Evolutionary conservation across 2,113 vertebrate species (phyloP).

Genomic region (Tachysurus fulvidraco): DNA sequence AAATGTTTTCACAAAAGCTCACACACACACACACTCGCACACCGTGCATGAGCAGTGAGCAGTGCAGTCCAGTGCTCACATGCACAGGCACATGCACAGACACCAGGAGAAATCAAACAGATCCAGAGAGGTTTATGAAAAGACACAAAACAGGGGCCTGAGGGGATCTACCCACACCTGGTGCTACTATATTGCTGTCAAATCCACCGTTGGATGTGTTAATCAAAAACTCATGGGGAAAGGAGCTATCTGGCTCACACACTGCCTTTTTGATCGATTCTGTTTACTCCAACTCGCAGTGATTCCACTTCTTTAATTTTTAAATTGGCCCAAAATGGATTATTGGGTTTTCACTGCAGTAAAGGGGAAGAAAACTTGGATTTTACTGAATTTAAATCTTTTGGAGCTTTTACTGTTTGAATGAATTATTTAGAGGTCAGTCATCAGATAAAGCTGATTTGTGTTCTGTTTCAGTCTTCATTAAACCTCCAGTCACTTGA

Average conservation of each 20-base stretch:
- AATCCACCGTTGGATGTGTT: slow-evolving; percentile 72
- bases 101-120: slow-evolving; percentile 58
- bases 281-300: slow-evolving; percentile 67
- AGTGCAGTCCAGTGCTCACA: slow-evolving; percentile 10
- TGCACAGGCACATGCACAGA: slow-evolving; percentile 47
- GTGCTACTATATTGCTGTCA: slow-evolving; percentile 71
- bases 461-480: no score
- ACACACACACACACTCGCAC: slow-evolving; percentile 30
- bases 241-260: slow-evolving; percentile 76
- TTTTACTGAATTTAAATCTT: no score
- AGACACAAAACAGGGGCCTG: slow-evolving; percentile 61
- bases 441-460: no score
- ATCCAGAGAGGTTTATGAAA: slow-evolving; percentile 61
- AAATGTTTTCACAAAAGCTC: slow-evolving; percentile 11
- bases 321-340: slow-evolving; percentile 98
- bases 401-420: no score
- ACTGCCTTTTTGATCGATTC: slow-evolving; percentile 78
- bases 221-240: slow-evolving; percentile 78
- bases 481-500: no score
- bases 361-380: slow-evolving; percentile 86
- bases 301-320: slow-evolving; percentile 95
- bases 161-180: slow-evolving; percentile 51
- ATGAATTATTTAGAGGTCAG: no score
- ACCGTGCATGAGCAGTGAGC: slow-evolving; percentile 13
- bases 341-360: slow-evolving; percentile 95